Evolutionary conservation across 2,797 vertebrate genomes (phyloP).

Genomic region (Tarsius wallacei): DNA sequence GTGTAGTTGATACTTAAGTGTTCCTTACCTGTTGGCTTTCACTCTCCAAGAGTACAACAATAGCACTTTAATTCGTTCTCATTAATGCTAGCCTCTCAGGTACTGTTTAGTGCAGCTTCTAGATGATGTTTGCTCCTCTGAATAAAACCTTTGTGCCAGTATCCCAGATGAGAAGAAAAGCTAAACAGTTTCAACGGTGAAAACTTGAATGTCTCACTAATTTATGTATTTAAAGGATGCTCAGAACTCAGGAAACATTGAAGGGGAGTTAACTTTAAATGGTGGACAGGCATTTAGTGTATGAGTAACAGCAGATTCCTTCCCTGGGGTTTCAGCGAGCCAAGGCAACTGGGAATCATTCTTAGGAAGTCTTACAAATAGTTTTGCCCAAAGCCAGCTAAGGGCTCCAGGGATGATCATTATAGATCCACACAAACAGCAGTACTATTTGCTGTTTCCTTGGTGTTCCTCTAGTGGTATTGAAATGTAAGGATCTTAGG

Average conservation of each 20-base stretch:
- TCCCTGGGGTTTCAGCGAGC: conserved; percentile 39
- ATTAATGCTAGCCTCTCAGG: conserved; percentile 78
- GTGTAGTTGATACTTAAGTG: conserved; percentile 70
- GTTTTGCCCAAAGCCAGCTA: conserved; percentile 61
- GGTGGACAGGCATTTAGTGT: conserved; percentile 59
- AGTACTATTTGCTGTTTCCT: conserved; percentile 65
- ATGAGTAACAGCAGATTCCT: conserved; percentile 62
- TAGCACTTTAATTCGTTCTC: conserved; percentile 79
- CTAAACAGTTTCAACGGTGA: conserved; percentile 69
- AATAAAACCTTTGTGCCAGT: conserved; percentile 75
- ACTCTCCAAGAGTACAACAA: conserved; percentile 64
- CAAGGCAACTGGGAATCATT: conserved; percentile 74
- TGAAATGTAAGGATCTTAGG: conserved; percentile 12
- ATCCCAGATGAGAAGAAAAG: conserved; percentile 70
- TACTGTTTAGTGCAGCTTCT: conserved; percentile 65
- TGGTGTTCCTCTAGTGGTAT: conserved; percentile 1
- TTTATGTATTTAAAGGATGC: conserved; percentile 78
- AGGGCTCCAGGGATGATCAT: conserved; percentile 62
- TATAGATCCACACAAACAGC: conserved; percentile 52
- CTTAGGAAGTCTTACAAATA: conserved; percentile 60
- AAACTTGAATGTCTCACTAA: conserved; percentile 63
- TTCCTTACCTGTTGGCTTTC: conserved; percentile 81
- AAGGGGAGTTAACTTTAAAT: conserved; percentile 72
- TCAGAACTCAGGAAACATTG: conserved; percentile 52
- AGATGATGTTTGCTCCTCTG: conserved; percentile 70